These are phyloP conservation scores for Caenorhabditis parvicauda DNA, from an alignment of 2,888 invertebrate genomes.

Conservation along the genomic window DNA sequence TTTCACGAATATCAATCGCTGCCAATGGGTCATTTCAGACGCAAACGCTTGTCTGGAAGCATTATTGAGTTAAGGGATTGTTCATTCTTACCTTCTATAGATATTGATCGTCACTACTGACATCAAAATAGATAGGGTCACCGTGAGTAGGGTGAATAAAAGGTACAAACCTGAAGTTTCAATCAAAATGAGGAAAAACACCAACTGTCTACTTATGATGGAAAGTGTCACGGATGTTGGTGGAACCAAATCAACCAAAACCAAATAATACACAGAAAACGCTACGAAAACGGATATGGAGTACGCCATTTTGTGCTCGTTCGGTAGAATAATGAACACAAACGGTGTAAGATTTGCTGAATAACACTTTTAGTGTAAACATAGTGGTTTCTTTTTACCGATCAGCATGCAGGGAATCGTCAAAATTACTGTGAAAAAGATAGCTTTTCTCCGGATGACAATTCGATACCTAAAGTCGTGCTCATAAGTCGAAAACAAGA, in stretches of 20 bases:
- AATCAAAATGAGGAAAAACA: not conserved
- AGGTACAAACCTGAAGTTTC: constrained; percentile 74
- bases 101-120: constrained; percentile 93
- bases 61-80: not conserved
- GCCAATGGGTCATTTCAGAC: constrained; percentile 42
- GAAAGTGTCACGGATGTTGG: constrained; percentile 91
- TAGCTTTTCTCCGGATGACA: constrained; percentile 40
- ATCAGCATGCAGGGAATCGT: constrained; percentile 58
- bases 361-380: constrained; percentile 2
- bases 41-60: constrained; percentile 41
- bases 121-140: constrained; percentile 86
- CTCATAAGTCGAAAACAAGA: no score
- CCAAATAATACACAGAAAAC: constrained; percentile 94
- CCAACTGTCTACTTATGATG: constrained; percentile 72
- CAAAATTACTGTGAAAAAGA: constrained; percentile 50
- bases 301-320: constrained; percentile 90
- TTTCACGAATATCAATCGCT: constrained; percentile 42
- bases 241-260: constrained; percentile 95
- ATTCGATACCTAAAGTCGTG: constrained; percentile 33
- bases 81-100: constrained; percentile 80
- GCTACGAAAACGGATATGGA: constrained; percentile 90
- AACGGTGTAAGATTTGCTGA: constrained; percentile 44
- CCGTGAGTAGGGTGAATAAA: constrained; percentile 94
- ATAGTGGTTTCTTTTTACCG: no score
- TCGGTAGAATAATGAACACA: constrained; percentile 42